Conservation (phyloP, 2,888 invertebrate species). For the Balanococcus diminutus region DNA sequence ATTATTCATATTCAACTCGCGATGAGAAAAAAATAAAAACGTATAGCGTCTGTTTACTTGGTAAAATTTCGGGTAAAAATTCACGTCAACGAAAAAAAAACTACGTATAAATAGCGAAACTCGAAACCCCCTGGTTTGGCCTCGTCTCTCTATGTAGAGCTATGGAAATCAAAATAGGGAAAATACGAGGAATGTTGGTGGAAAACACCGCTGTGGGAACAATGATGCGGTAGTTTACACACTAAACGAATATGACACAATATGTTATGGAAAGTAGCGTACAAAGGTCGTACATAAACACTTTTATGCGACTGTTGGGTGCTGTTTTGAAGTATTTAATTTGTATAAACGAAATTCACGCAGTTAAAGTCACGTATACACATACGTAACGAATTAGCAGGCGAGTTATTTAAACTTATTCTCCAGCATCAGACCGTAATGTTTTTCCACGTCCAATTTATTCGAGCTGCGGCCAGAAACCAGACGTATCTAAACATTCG, state of each 20-base stretch:
- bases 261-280: not conserved
- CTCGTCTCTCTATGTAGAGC: too few relatives aligned
- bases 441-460: not conserved
- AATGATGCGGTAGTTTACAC: slow-evolving; percentile 17
- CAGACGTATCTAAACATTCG: not conserved
- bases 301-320: slow-evolving; percentile 16
- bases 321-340: slow-evolving; percentile 22
- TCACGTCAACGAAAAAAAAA: not conserved
- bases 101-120: not conserved
- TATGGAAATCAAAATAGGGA: not conserved
- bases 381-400: not conserved
- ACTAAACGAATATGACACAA: slow-evolving; percentile 22
- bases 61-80: slow-evolving; percentile 5
- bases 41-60: not conserved
- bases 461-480: not conserved
- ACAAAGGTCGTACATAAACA: slow-evolving; percentile 10
- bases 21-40: not conserved
- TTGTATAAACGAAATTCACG: not conserved
- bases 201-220: not conserved
- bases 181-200: not conserved
- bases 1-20: slow-evolving; percentile 9
- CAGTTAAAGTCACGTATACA: slow-evolving; percentile 16
- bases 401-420: not conserved
- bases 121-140: not conserved
- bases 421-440: not conserved